phyloP scores from a whole-genome alignment of 1,140 invertebrate genomes.

The Drosophila burlai region DNA sequence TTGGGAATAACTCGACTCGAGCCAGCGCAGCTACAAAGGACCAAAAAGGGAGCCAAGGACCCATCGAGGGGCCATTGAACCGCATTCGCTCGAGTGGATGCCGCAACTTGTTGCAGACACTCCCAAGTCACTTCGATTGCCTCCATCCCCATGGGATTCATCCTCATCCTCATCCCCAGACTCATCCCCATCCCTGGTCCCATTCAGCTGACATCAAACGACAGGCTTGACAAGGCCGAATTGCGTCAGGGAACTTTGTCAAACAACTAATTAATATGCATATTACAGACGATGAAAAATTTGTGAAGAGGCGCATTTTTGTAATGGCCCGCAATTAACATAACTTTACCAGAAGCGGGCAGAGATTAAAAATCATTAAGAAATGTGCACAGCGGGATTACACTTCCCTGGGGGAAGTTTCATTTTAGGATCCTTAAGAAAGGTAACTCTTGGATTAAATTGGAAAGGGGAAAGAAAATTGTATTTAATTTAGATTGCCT shows the following conservation, averaged over 20 bases:
- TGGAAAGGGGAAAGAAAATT: not conserved
- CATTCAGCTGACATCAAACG: slow-evolving; percentile 25
- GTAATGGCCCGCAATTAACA: slow-evolving; percentile 57
- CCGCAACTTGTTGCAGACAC: slow-evolving; percentile 46
- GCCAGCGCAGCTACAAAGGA: slow-evolving; percentile 20
- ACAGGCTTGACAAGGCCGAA: slow-evolving; percentile 23
- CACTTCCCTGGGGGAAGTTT: not conserved
- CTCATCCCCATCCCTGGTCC: not conserved
- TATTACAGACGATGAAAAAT: slow-evolving; percentile 31
- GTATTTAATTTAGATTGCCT: not conserved
- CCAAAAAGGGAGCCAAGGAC: slow-evolving; percentile 11
- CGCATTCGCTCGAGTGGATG: slow-evolving; percentile 18
- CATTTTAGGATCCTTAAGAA: not conserved
- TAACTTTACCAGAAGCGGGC: slow-evolving; percentile 32
- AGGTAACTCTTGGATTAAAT: not conserved
- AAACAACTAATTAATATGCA: slow-evolving; percentile 62
- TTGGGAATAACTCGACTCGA: slow-evolving; percentile 29
- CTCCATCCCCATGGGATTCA: not conserved
- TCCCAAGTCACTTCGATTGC: slow-evolving; percentile 9
- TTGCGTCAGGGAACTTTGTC: slow-evolving; percentile 44
- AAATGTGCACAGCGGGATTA: not conserved
- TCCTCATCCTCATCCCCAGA: not conserved
- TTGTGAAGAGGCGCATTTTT: slow-evolving; percentile 14
- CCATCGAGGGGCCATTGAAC: slow-evolving; percentile 41
- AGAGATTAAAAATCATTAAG: not conserved